Base-by-base conservation (phyloP, 2,113 vertebrate genomes). In the Datnioides undecimradiatus region DNA sequence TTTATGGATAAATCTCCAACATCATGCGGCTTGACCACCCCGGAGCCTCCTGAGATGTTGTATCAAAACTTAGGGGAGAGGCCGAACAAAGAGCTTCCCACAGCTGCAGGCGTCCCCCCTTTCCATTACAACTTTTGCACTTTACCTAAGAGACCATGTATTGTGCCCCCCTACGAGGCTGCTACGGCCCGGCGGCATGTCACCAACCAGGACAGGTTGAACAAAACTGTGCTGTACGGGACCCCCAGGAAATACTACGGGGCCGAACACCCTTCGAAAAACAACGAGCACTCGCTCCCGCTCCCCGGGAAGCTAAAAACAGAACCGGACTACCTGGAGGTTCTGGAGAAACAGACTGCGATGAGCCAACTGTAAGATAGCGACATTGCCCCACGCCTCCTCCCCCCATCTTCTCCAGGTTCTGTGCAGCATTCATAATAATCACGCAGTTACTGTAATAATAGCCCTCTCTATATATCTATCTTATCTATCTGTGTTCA, bases 261-360 rank as follows among this genome's bases (percentile, higher is more conserved):
- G 60, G 94, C 95, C 57, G 96, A 97, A 80, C 95, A 96, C 78
- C 43, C 31, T 10, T 94, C 95, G 79, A 98, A 97, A 93, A 95
- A 86, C 83, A 87, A 93, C 0, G 96, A 98, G 83, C 97, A 97
- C 86, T 96, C 96, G 67, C 95, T 97, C 84, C 96, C 98, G 90
- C 95, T 98, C 78, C 96, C 96, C 79, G 97, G 96, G 82, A 99
- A 99, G 91, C 93, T 96, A 90, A 98, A 97, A 91, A 95, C 96
- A 79, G 97, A 99, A 93, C 97, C 98, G 74, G 98, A 99, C 96
- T 99, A 99, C 95, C 96, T 99, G 95, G 98, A 99, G 94, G 97
- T 99, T 96, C 96, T 99, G 96, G 98, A 99, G 92, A 99, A 98
- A 96, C 98, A 98, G 95, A 99, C 97, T 95, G 96, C 97, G 38